phyloP scores from a whole-genome alignment of 2,797 vertebrate species.

The Heliangelus exortis region DNA sequence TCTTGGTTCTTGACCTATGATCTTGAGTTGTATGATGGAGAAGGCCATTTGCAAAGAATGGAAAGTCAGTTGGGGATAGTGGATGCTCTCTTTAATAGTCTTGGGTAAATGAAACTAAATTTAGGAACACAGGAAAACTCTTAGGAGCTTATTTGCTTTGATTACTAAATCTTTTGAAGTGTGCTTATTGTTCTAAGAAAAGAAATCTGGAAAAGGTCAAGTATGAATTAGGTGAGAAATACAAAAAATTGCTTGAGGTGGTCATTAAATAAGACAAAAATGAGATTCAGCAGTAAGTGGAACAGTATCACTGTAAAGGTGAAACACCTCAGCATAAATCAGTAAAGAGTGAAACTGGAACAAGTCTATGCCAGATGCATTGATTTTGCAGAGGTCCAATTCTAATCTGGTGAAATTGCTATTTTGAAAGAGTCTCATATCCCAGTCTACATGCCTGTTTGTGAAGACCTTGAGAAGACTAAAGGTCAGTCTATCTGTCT shows the following conservation, averaged over 20 bases:
- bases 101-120: conserved; percentile 13
- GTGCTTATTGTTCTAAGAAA: conserved; percentile 35
- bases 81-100: neutral
- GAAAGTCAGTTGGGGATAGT: neutral
- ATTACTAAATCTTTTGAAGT: conserved; percentile 49
- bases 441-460: neutral
- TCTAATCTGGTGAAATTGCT: neutral
- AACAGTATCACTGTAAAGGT: conserved; percentile 44
- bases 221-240: conserved; percentile 50
- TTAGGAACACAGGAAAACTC: conserved; percentile 12
- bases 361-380: neutral
- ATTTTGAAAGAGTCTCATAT: neutral
- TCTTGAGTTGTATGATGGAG: neutral
- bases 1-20: neutral
- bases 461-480: neutral
- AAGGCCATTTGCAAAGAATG: neutral
- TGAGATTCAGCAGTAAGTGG: conserved; percentile 45
- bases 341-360: conserved; percentile 10
- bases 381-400: conserved; percentile 21
- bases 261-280: conserved; percentile 62
- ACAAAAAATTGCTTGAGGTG: conserved; percentile 51
- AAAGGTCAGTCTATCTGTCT: conserved; percentile 2
- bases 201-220: conserved; percentile 63
- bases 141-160: conserved; percentile 47
- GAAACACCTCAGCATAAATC: conserved; percentile 30